Evolutionary conservation across 2,797 vertebrate species (phyloP).

Genomic region (Eptatretus atami): DNA sequence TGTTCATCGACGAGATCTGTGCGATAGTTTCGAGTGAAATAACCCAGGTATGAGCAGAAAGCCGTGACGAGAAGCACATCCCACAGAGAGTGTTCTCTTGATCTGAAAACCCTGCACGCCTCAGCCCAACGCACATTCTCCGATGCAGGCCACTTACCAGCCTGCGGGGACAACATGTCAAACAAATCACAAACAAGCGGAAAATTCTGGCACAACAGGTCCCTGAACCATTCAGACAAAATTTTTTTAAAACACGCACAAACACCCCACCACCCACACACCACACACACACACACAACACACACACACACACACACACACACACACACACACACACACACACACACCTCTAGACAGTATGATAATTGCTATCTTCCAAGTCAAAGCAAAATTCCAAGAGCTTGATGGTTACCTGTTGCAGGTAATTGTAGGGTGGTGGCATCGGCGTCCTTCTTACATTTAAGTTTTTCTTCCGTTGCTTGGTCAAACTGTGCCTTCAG

Average conservation of each 20-base stretch:
- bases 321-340: too few relatives aligned
- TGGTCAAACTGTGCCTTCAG: conserved; percentile 29
- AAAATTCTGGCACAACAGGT: too few relatives aligned
- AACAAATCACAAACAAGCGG: too few relatives aligned
- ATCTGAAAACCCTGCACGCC: conserved; percentile 25
- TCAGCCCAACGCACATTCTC: conserved; percentile 76
- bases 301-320: too few relatives aligned
- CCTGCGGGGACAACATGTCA: neutral
- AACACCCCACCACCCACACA: too few relatives aligned
- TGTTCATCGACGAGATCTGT: conserved; percentile 33
- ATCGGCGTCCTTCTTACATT: conserved; percentile 31
- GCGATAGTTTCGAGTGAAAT: conserved; percentile 55
- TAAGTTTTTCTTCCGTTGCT: conserved; percentile 25
- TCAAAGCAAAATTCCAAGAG: too few relatives aligned
- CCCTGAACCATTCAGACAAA: too few relatives aligned
- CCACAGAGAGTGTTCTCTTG: conserved; percentile 48
- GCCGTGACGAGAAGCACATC: conserved; percentile 49
- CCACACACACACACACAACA: too few relatives aligned
- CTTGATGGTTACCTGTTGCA: conserved; percentile 15
- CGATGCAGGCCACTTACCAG: conserved; percentile 47
- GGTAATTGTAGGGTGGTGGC: conserved; percentile 24
- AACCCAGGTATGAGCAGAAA: conserved; percentile 73
- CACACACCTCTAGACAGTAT: too few relatives aligned
- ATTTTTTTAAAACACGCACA: too few relatives aligned
- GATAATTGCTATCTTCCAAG: too few relatives aligned